Conservation (phyloP, 2,797 vertebrate species). For the Chloroceryle inda region DNA sequence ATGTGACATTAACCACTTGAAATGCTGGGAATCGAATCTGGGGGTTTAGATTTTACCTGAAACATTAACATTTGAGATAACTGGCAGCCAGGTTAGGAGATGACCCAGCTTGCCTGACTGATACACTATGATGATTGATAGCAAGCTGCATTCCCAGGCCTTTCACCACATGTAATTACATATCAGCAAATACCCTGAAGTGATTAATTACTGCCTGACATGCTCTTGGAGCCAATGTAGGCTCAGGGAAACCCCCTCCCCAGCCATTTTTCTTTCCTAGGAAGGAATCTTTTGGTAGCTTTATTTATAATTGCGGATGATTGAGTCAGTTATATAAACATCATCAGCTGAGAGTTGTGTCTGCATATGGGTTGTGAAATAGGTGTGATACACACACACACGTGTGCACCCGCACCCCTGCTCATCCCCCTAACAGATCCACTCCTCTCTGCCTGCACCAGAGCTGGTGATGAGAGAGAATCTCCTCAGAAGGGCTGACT, state of each 20-base stretch:
- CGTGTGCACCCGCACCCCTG: background rate
- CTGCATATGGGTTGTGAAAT: background rate
- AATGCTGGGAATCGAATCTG: background rate
- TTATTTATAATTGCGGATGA: background rate
- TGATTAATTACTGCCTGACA: background rate
- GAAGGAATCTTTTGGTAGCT: background rate
- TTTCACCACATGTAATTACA: background rate
- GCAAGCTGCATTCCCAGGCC: background rate
- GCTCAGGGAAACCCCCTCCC: background rate
- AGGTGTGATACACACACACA: background rate
- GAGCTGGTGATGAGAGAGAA: background rate
- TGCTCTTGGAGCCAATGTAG: background rate
- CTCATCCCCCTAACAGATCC: background rate
- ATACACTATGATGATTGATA: background rate
- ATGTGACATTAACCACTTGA: background rate
- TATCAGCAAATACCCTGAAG: background rate
- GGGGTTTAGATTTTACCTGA: background rate
- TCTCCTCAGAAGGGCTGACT: background rate
- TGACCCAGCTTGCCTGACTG: background rate
- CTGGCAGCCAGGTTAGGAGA: background rate
- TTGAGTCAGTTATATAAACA: background rate
- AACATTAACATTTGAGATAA: background rate
- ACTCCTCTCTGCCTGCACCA: background rate
- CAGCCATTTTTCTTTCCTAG: background rate
- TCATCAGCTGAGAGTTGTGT: background rate